phyloP scores from a whole-genome alignment of 2,888 invertebrate species.

The Campoplex capitator region DNA sequence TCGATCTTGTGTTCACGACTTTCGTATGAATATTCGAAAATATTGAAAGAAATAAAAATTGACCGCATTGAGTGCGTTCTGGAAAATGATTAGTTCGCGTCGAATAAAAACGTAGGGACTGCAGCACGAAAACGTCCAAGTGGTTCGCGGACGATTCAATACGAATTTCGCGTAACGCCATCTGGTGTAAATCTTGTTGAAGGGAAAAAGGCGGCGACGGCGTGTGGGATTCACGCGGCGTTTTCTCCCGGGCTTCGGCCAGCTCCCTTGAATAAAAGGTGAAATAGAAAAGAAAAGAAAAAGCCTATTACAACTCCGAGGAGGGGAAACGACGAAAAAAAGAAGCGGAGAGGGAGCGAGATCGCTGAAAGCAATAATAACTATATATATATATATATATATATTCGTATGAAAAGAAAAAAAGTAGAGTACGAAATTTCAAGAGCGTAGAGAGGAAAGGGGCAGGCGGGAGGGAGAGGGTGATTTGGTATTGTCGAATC shows the following conservation, averaged over 20 bases:
- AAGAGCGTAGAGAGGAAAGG: background rate
- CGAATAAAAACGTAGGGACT: background rate
- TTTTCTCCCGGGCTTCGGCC: constrained; percentile 54
- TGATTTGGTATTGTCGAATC: background rate
- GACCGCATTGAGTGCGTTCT: background rate
- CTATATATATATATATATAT: constrained; percentile 6
- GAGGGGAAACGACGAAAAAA: background rate
- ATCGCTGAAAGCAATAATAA: background rate
- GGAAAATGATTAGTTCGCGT: constrained; percentile 6
- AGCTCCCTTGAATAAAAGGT: constrained; percentile 47
- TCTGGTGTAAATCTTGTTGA: constrained; percentile 30
- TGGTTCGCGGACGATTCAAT: constrained; percentile 54
- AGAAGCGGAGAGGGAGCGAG: background rate
- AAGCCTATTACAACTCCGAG: background rate
- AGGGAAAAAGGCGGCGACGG: constrained; percentile 22
- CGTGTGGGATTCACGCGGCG: constrained; percentile 48
- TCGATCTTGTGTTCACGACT: background rate
- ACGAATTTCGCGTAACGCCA: constrained; percentile 59
- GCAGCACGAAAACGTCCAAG: background rate
- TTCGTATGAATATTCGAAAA: background rate
- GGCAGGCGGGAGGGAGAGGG: background rate
- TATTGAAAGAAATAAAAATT: background rate
- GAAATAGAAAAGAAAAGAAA: constrained; percentile 27
- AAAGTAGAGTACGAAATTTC: background rate
- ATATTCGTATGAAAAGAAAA: background rate